These are phyloP conservation scores for Platycheirus albimanus DNA, from an alignment of 2,888 invertebrate species.

Conservation along the genomic window DNA sequence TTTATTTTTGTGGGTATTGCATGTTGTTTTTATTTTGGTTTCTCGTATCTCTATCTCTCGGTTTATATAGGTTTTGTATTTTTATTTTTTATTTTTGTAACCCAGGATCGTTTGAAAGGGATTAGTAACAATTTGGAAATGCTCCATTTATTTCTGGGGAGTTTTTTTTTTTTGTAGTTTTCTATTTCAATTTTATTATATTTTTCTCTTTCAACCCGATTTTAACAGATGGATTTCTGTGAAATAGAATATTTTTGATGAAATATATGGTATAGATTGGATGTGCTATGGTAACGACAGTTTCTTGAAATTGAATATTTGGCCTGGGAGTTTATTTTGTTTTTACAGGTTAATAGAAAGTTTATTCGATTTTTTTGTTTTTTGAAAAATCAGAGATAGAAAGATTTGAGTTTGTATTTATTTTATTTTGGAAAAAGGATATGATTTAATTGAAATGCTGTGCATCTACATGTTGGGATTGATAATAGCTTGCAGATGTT, in stretches of 20 bases:
- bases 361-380: neutral
- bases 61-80: too few species aligned
- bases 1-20: neutral
- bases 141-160: constrained; percentile 64
- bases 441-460: too few species aligned
- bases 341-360: neutral
- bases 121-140: constrained; percentile 68
- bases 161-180: constrained; percentile 5
- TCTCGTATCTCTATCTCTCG: neutral
- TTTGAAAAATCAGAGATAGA: neutral
- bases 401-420: neutral
- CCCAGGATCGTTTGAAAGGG: constrained; percentile 63
- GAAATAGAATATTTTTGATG: constrained; percentile 67
- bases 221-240: constrained; percentile 36
- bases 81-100: constrained; percentile 30
- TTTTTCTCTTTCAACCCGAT: constrained; percentile 17
- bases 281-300: neutral
- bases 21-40: constrained; percentile 34
- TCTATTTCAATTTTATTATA: neutral
- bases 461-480: too few species aligned
- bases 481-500: too few species aligned
- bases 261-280: constrained; percentile 31
- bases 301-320: constrained; percentile 32
- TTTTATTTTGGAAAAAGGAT: too few species aligned
- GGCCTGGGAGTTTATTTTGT: neutral